A percentile compares a stretch with the other conserved stretches of the same genome.
These are phyloP conservation scores for Mustela lutreola DNA, from an alignment of 2,113 vertebrate species.

Conservation along the genomic window DNA sequence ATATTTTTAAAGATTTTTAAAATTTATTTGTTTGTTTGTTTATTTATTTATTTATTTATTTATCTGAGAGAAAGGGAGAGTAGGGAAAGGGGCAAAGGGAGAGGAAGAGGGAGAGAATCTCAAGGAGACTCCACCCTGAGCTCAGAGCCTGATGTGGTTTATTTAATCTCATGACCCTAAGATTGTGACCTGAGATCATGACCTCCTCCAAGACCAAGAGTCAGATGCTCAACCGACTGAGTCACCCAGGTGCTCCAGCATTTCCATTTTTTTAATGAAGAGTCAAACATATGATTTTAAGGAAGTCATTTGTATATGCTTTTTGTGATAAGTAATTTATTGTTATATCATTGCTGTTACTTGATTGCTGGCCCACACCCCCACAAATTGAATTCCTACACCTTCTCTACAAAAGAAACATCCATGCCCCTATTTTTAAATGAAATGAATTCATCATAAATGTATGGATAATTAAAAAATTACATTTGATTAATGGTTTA, in stretches of 20 bases:
- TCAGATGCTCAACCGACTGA: not conserved
- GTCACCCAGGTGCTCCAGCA: not conserved
- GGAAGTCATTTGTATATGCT: slow-evolving; percentile 7
- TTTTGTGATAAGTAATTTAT: slow-evolving; percentile 52
- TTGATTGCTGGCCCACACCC: not conserved
- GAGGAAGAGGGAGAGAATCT: not conserved
- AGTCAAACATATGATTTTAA: not conserved
- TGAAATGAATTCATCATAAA: slow-evolving; percentile 37
- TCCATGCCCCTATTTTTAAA: slow-evolving; percentile 9
- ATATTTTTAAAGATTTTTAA: not conserved
- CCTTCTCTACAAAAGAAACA: not conserved
- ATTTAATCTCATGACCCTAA: not conserved
- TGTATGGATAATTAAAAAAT: slow-evolving; percentile 2
- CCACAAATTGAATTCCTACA: not conserved
- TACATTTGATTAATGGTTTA: not conserved
- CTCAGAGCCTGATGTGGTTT: not conserved
- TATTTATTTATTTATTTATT: not conserved
- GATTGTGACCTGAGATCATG: not conserved
- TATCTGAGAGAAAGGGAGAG: not conserved
- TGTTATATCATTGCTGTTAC: slow-evolving; percentile 9
- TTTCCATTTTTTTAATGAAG: not conserved
- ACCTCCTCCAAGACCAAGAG: not conserved
- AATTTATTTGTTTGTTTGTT: no score
- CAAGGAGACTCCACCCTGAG: not conserved
- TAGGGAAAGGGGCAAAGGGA: no score